Percentiles rank a stretch among this genome's conserved stretches.
Evolutionary conservation across 2,888 invertebrate genomes (phyloP).

Genomic region (Cantharis rufa): DNA sequence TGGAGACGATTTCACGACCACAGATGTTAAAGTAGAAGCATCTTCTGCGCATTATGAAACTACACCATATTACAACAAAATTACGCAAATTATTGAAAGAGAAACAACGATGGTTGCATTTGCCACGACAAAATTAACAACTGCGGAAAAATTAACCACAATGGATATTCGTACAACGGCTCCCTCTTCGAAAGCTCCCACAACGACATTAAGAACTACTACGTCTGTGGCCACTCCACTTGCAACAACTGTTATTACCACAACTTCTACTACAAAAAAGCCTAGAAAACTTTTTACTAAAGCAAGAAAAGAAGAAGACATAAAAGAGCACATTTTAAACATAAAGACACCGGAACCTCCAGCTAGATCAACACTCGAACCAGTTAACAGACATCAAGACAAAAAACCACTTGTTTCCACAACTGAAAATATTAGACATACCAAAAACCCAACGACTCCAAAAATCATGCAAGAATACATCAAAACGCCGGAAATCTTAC

Average conservation of each 20-base stretch:
- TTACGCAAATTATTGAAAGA: neutral
- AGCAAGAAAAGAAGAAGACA: neutral
- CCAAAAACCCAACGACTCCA: neutral
- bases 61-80: neutral
- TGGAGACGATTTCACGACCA: neutral
- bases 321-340: neutral
- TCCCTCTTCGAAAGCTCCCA: neutral
- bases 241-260: conserved; percentile 4
- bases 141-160: neutral
- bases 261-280: neutral
- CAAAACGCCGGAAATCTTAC: neutral
- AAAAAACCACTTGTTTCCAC: neutral
- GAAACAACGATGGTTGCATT: neutral
- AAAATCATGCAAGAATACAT: neutral
- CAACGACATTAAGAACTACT: neutral
- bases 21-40: neutral
- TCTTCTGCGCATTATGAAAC: neutral
- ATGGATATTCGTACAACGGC: neutral
- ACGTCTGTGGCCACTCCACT: neutral
- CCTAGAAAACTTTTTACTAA: conserved; percentile 10
- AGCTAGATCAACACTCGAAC: neutral
- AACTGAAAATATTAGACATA: neutral
- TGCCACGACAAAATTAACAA: neutral
- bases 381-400: neutral
- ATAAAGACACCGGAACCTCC: neutral